phyloP scores from a whole-genome alignment of 2,888 invertebrate species.

The Ectemnius cavifrons region DNA sequence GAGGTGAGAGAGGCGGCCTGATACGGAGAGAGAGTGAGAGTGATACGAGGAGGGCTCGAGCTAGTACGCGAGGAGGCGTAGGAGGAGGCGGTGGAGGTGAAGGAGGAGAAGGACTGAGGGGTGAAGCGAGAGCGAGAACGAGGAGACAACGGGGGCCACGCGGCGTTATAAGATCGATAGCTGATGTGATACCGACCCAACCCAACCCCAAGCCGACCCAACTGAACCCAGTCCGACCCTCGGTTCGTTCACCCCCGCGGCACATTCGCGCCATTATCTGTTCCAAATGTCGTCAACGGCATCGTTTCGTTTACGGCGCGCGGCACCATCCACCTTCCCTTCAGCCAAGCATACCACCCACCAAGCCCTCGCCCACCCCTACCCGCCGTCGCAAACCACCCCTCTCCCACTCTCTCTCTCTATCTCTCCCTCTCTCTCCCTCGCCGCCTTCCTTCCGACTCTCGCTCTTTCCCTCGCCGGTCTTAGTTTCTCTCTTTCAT shows the following conservation, averaged over 20 bases:
- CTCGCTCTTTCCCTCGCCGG: constrained; percentile 33
- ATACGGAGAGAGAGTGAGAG: constrained; percentile 33
- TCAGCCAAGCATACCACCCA: constrained; percentile 41
- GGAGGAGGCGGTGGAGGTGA: constrained; percentile 31
- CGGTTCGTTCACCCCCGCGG: constrained; percentile 78
- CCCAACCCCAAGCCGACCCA: constrained; percentile 64
- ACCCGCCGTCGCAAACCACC: constrained; percentile 19
- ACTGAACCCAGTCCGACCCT: constrained; percentile 73
- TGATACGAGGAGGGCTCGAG: constrained; percentile 13
- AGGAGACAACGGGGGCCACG: constrained; percentile 72
- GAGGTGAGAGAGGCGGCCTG: constrained; percentile 11
- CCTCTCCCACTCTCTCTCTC: constrained; percentile 30
- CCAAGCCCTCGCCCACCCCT: constrained; percentile 30
- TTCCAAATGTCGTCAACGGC: constrained; percentile 77
- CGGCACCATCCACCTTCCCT: constrained; percentile 55
- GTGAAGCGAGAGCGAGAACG: constrained; percentile 58
- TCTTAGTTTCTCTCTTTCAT: constrained; percentile 25
- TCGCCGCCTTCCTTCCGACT: constrained; percentile 17
- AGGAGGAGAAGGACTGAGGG: constrained; percentile 42
- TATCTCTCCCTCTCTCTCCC: constrained; percentile 36
- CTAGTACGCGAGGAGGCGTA: background rate
- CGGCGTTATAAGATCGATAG: constrained; percentile 78
- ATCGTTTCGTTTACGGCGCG: constrained; percentile 76
- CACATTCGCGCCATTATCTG: constrained; percentile 78
- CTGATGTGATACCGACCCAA: constrained; percentile 77